phyloP scores from a whole-genome alignment of 2,113 vertebrate species.

The Odontophorus gujanensis region DNA sequence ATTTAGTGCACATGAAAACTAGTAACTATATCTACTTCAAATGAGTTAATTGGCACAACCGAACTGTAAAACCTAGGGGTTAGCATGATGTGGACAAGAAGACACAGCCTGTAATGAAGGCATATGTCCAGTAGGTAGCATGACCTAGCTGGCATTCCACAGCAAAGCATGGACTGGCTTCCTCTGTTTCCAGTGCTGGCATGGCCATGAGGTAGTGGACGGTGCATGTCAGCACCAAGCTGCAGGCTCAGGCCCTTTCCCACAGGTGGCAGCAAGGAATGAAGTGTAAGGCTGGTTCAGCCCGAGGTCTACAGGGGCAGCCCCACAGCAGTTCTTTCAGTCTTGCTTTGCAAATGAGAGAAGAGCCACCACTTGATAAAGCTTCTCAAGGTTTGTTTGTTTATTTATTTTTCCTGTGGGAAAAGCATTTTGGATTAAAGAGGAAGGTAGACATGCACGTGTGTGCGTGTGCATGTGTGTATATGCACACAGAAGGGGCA shows the following conservation, averaged over 20 bases:
- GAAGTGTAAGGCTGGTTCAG: accelerated
- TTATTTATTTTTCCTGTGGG: not conserved
- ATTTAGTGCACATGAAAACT: not conserved
- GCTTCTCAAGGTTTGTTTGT: not conserved
- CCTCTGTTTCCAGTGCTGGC: accelerated
- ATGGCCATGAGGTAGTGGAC: accelerated
- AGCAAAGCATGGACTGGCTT: accelerated
- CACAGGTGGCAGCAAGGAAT: accelerated
- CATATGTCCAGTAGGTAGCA: accelerated
- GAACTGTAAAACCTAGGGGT: accelerated
- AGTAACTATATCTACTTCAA: not conserved
- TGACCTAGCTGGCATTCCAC: accelerated
- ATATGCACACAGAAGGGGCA: not conserved
- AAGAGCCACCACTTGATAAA: not conserved
- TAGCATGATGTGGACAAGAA: not conserved
- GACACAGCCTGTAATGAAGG: not conserved
- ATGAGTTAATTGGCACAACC: not conserved
- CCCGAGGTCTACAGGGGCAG: accelerated
- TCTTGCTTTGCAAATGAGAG: not conserved
- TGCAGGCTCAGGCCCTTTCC: too few relatives aligned
- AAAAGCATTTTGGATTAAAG: not conserved
- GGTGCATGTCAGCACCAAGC: not conserved
- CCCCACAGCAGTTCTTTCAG: not conserved
- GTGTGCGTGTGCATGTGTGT: not conserved
- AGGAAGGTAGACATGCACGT: accelerated